A percentile compares a stretch with the other conserved stretches of the same genome.
phyloP scores from a whole-genome alignment of 2,797 vertebrate species.

The Yasuhikotakia modesta region DNA sequence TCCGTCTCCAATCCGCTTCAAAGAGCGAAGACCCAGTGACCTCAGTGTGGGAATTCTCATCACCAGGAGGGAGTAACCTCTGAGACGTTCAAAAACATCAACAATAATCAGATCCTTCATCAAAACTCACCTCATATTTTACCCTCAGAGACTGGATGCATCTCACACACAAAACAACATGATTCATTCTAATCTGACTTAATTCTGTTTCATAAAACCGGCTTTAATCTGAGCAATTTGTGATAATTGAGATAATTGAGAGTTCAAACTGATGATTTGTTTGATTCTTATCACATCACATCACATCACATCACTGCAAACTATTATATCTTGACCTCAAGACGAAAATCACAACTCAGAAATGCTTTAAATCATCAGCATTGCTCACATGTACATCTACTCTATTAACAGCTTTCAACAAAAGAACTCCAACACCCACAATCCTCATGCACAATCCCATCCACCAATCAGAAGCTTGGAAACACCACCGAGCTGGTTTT shows the following conservation, averaged over 20 bases:
- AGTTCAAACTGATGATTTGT: no score
- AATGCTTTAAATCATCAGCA: background rate
- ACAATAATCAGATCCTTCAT: no score
- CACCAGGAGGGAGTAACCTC: conserved; percentile 87
- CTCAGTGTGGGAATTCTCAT: conserved; percentile 85
- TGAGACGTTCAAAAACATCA: conserved; percentile 51
- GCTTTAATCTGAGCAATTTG: no score
- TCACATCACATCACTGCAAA: no score
- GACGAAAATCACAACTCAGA: background rate
- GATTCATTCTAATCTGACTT: no score
- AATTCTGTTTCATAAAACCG: no score
- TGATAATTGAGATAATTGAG: no score
- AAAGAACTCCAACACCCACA: background rate
- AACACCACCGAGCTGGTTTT: conserved; percentile 12
- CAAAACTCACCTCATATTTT: no score
- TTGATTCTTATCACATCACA: no score
- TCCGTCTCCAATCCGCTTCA: conserved; percentile 85
- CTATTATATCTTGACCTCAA: no score
- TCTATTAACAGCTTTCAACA: background rate
- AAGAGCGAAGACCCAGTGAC: conserved; percentile 86
- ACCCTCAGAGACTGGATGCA: no score
- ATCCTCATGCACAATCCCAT: background rate
- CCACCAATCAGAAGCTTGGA: conserved; percentile 20
- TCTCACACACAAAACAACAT: no score
- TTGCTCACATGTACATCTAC: background rate